These are phyloP conservation scores for Sarcophaga variegata DNA, from an alignment of 2,888 invertebrate species.

Conservation along the genomic window DNA sequence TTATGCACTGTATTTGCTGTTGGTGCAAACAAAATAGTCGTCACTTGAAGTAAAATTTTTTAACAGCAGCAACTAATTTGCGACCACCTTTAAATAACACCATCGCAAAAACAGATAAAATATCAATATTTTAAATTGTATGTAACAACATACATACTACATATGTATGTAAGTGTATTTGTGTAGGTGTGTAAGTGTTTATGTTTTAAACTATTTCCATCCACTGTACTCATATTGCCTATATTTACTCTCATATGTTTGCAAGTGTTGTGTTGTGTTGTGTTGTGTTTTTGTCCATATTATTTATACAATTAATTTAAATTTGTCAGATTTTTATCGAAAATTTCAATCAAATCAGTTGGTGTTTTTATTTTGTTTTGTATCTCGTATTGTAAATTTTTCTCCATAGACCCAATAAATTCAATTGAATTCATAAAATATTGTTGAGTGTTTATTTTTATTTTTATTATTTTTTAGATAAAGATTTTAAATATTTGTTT, in stretches of 20 bases:
- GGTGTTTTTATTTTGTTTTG: constrained; percentile 31
- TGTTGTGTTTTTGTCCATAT: constrained; percentile 34
- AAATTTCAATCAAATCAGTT: constrained; percentile 65
- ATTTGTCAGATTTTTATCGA: constrained; percentile 70
- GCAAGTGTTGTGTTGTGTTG: too few relatives aligned
- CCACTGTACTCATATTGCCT: too few relatives aligned
- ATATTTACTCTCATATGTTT: too few relatives aligned
- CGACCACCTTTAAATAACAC: constrained; percentile 41
- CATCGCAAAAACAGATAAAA: constrained; percentile 30
- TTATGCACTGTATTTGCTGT: not conserved
- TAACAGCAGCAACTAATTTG: constrained; percentile 42
- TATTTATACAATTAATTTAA: constrained; percentile 68
- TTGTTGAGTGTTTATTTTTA: constrained; percentile 52
- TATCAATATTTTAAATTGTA: constrained; percentile 9
- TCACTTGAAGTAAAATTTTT: constrained; percentile 18
- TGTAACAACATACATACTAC: not conserved
- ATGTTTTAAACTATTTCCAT: too few relatives aligned
- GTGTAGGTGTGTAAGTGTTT: constrained; percentile 5
- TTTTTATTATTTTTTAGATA: constrained; percentile 28
- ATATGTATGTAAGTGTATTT: not conserved
- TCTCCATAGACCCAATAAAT: not conserved
- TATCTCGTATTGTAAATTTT: not conserved
- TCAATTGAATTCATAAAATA: constrained; percentile 37
- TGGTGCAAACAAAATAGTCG: not conserved
- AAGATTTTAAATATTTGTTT: constrained; percentile 44